A percentile compares a stretch with the other conserved stretches of the same genome.
Evolutionary conservation across 2,113 vertebrate species (phyloP).

Genomic region (Silurus asotus): DNA sequence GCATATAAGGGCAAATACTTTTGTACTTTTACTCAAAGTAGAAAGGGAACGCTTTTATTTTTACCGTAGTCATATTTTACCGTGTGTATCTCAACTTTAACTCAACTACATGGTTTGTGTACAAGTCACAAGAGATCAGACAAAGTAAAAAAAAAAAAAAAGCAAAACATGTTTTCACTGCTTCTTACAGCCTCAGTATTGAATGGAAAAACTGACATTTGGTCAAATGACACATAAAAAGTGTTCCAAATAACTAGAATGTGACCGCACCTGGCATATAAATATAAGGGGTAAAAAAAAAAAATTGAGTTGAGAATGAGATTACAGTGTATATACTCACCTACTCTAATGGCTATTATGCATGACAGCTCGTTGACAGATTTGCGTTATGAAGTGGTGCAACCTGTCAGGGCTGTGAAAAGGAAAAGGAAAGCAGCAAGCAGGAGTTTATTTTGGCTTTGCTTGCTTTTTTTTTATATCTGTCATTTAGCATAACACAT

Average conservation of each 20-base stretch:
- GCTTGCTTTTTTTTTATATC: not conserved
- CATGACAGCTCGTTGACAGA: not conserved
- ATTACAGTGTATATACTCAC: not conserved
- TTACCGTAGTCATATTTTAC: no score
- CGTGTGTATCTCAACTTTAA: no score
- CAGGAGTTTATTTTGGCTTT: not conserved
- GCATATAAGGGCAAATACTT: no score
- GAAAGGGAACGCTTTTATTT: no score
- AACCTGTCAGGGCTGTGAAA: not conserved
- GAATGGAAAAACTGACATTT: not conserved
- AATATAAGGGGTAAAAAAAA: not conserved
- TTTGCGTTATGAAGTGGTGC: no score
- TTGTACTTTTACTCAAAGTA: not conserved
- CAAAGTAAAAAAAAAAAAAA: not conserved
- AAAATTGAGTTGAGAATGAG: not conserved
- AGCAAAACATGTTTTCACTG: not conserved
- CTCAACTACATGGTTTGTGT: not conserved
- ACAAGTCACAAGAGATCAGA: not conserved
- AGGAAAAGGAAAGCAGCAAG: not conserved
- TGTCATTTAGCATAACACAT: not conserved
- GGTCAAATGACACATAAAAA: not conserved
- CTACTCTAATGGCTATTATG: not conserved
- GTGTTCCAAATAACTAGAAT: not conserved
- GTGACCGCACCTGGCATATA: not conserved
- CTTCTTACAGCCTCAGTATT: not conserved